These are phyloP conservation scores for Amphibalanus amphitrite DNA, from an alignment of 1,140 invertebrate genomes.

Conservation along the genomic window DNA sequence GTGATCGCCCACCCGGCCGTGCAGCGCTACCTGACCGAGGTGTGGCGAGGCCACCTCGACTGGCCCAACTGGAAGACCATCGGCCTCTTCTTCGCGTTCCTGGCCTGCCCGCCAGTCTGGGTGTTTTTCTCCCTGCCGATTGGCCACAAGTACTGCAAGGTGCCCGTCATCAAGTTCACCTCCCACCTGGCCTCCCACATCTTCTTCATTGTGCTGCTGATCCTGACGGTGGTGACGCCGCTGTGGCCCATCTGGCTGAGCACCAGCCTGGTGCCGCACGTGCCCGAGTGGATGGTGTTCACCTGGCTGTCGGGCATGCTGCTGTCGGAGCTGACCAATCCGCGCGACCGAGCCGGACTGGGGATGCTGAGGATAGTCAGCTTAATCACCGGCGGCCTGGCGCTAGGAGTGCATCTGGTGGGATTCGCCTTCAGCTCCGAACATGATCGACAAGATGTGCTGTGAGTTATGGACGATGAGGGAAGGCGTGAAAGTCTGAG, in stretches of 20 bases:
- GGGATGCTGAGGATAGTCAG: conserved; percentile 61
- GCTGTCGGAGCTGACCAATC: conserved; percentile 89
- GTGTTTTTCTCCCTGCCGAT: conserved; percentile 86
- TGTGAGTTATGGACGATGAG: background rate
- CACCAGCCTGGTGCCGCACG: conserved; percentile 33
- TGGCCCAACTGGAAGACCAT: conserved; percentile 92
- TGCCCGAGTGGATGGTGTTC: conserved; percentile 91
- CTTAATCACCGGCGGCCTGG: conserved; percentile 76
- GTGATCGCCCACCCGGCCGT: conserved; percentile 20
- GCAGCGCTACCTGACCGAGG: conserved; percentile 55
- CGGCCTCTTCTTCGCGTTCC: conserved; percentile 74
- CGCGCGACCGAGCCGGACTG: conserved; percentile 78
- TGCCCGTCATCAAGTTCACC: conserved; percentile 98
- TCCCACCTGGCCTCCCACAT: conserved; percentile 96
- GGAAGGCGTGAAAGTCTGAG: too few relatives aligned
- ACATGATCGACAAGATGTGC: background rate
- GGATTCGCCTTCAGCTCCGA: conserved; percentile 33
- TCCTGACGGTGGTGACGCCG: conserved; percentile 77
- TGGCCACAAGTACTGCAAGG: conserved; percentile 78
- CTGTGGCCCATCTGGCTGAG: conserved; percentile 37
- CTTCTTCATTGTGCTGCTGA: conserved; percentile 83
- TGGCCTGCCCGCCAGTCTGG: conserved; percentile 90
- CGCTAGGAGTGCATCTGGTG: conserved; percentile 72
- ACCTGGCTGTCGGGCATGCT: conserved; percentile 90
- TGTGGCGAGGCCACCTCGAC: conserved; percentile 86